Conservation (phyloP, 2,113 vertebrate species). For the Aramus guarauna region DNA sequence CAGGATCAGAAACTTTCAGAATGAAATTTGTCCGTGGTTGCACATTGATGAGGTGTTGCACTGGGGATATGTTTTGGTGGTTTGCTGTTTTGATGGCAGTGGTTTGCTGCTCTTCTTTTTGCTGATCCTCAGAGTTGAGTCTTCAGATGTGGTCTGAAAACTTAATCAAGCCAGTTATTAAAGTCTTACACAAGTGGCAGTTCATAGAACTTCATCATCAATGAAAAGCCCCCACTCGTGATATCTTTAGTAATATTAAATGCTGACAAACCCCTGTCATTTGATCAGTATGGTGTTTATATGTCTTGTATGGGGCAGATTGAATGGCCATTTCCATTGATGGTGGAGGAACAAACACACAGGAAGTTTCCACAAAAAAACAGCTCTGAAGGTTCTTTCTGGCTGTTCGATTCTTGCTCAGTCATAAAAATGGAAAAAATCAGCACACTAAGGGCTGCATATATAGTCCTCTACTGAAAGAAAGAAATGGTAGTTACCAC, state of each 20-base stretch:
- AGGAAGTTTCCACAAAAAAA: neutral
- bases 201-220: neutral
- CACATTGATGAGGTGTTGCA: neutral
- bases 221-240: neutral
- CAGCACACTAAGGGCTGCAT: neutral
- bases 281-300: neutral
- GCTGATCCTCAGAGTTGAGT: neutral
- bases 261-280: neutral
- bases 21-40: neutral
- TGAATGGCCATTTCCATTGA: neutral
- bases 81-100: neutral
- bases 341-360: neutral
- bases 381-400: neutral
- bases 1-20: neutral
- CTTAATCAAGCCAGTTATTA: neutral
- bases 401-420: neutral
- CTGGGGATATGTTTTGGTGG: neutral
- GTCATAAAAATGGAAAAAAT: neutral
- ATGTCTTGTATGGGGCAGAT: neutral
- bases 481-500: neutral
- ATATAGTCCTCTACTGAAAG: neutral
- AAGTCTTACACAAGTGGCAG: neutral
- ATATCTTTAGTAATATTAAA: neutral
- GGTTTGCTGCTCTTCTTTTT: neutral
- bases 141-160: neutral